Base-by-base conservation (phyloP, 1,140 invertebrate genomes). In the Portunus trituberculatus region DNA sequence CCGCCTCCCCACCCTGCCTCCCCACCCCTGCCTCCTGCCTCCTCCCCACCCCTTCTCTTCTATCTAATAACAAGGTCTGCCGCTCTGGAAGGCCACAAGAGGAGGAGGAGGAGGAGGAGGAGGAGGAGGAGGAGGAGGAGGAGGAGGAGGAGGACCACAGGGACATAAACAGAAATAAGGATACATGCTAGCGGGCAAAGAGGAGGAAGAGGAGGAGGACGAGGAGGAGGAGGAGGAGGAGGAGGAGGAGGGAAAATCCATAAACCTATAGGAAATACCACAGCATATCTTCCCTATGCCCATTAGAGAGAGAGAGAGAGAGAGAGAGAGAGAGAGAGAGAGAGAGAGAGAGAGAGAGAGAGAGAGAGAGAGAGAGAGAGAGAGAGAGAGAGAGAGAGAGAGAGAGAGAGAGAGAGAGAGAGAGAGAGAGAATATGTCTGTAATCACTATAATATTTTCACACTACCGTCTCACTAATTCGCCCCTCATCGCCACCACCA, bases 281-380 rank as follows among this genome's bases (percentile, higher is more conserved):
- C 0, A 59, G 12, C 52, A 59, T 59, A 59, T 20, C 10, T 59
- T 59, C 0, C 52, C 52, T 59, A 12, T 59, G 8, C 12, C 52
- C 16, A 59, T 59, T 59, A 59, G 67, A 76, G 67, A 76, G 67
- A 76, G 67, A 76, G 67, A 76, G 67, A 76, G 67, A 76, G 67
- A 76, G 67, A 76, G 67, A 76, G 67, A 76, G 67, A 76, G 67
- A 76, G 20, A n/a, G n/a, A n/a, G n/a, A n/a, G 67, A 76, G 67
- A 76, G 20, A n/a, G n/a, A n/a, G n/a, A 76, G 67, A 76, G 67
- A 76, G 67, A 76, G 52, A 76, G 67, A 76, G 67, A 76, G n/a
- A 76, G n/a, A n/a, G n/a, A 76, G 67, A 76, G n/a, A 76, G 67
- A n/a, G n/a, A 76, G 20, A 25, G 20, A 76, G 20, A 76, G 59